Evolutionary conservation across 2,797 vertebrate species (phyloP), one percentile per base, ranked within the genome.

Genomic region (Catamblyrhynchus diadema): DNA sequence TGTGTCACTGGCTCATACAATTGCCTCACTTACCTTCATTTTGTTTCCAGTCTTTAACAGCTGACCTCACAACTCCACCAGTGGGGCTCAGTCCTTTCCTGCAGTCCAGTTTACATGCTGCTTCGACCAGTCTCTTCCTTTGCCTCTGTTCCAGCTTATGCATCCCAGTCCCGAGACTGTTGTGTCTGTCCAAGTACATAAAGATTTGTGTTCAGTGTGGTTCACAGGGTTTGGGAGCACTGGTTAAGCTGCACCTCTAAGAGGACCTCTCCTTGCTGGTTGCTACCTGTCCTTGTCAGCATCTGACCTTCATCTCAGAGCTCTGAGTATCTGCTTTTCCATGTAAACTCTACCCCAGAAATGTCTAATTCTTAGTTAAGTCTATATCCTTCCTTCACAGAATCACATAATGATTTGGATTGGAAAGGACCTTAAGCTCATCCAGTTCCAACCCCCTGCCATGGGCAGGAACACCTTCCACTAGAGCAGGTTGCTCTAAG

Each of bases 81-180:
- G 17, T 12, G 45, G 6, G 14, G n/a, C 45, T 48, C 47, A 22
- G 3, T 75, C 51, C 39, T 60, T 47, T 35, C 3, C 57, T 70
- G 30, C 32, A 62, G 3, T 44, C 19, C 9, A 10, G 30, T 41
- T 62, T 32, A 37, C 19, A 14, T 7, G 21, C 67, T 37, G 37
- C 23, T 35, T 2, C 0, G 0, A 41, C 8, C 44, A 32, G 27
- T 16, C 37, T 67, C 18, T 60, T 61, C 42, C 18, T 44, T 39
- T 19, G 50, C 42, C 21, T 39, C 53, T 37, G 5, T 32, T 56
- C n/a, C 53, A 61, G 30, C 50, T 17, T 37, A 22, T 45, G 8
- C 50, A 7, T 41, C 33, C 19, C 0, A 0, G 33, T 41, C 37
- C 18, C 42, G 57, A 66, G 4, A 35, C 30, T 47, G 3, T 67